phyloP scores from a whole-genome alignment of 92 coral and sea anemone species.

The Porites evermanni region DNA sequence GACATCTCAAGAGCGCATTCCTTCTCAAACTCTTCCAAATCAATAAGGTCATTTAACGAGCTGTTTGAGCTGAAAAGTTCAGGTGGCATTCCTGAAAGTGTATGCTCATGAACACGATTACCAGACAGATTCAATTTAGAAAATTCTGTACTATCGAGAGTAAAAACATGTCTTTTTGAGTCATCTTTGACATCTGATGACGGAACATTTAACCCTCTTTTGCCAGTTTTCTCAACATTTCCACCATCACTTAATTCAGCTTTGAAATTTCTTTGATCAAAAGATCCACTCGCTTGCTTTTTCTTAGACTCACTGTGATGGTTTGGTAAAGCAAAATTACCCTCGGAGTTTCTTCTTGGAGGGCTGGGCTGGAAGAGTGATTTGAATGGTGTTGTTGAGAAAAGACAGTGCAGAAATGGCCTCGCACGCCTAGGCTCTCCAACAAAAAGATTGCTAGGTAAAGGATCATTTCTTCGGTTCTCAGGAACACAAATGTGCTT shows the following conservation, averaged over 20 bases:
- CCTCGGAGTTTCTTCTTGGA: conserved; percentile 31
- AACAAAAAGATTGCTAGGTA: conserved; percentile 74
- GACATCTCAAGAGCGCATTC: conserved; percentile 99
- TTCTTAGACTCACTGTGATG: background rate
- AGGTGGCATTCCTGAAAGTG: conserved; percentile 43
- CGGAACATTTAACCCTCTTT: background rate
- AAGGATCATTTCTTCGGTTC: conserved; percentile 21
- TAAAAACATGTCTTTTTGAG: conserved; percentile 31
- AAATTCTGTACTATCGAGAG: conserved; percentile 60
- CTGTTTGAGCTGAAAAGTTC: conserved; percentile 78
- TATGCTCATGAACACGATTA: conserved; percentile 65
- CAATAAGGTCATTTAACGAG: conserved; percentile 70
- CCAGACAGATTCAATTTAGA: conserved; percentile 86
- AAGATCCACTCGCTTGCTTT: conserved; percentile 10
- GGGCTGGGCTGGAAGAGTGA: conserved; percentile 66
- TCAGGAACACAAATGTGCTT: conserved; percentile 75
- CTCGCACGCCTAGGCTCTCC: conserved; percentile 75
- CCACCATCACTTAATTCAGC: background rate
- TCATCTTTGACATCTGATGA: conserved; percentile 1
- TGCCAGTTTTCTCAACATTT: background rate
- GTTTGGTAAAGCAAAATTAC: background rate
- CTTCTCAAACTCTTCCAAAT: conserved; percentile 92
- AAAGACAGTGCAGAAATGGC: conserved; percentile 87
- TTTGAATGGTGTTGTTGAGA: conserved; percentile 82
- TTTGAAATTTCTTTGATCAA: background rate